Conservation (phyloP, 2,113 vertebrate species). For the Cochlearius cochlearius region DNA sequence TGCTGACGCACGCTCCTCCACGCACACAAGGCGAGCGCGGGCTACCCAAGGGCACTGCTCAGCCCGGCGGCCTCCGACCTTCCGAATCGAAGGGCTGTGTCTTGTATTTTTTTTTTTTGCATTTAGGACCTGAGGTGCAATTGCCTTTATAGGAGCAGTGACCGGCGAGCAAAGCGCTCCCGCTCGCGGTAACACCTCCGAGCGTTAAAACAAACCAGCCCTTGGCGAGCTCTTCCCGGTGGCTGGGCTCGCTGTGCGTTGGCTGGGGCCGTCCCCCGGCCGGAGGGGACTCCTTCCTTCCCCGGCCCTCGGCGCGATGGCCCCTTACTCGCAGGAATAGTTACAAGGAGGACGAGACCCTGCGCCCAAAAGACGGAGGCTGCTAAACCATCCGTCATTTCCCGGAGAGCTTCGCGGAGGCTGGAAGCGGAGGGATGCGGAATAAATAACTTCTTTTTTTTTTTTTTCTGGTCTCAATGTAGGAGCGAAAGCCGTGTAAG, state of each 20-base stretch:
- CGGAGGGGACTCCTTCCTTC: not conserved
- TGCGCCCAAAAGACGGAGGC: not conserved
- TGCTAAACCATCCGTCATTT: not conserved
- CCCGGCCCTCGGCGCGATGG: accelerated
- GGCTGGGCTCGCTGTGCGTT: not conserved
- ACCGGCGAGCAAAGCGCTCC: not conserved
- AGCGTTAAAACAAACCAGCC: not conserved
- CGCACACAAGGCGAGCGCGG: accelerated
- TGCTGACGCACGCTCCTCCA: accelerated
- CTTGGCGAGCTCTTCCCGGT: not conserved
- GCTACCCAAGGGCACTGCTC: not conserved
- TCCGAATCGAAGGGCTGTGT: accelerated
- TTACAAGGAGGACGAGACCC: not conserved
- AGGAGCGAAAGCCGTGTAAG: not conserved
- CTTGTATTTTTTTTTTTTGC: not conserved
- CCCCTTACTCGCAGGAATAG: not conserved
- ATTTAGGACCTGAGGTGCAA: not conserved
- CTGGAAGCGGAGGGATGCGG: not conserved
- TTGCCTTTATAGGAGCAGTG: not conserved
- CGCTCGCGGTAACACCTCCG: not conserved
- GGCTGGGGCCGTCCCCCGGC: not conserved
- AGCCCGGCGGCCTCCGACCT: not conserved
- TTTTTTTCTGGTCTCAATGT: not conserved
- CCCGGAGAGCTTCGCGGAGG: not conserved
- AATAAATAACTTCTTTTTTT: not conserved